Base-by-base conservation (phyloP, 2,797 vertebrate species). In the Sebastes trivittatus region DNA sequence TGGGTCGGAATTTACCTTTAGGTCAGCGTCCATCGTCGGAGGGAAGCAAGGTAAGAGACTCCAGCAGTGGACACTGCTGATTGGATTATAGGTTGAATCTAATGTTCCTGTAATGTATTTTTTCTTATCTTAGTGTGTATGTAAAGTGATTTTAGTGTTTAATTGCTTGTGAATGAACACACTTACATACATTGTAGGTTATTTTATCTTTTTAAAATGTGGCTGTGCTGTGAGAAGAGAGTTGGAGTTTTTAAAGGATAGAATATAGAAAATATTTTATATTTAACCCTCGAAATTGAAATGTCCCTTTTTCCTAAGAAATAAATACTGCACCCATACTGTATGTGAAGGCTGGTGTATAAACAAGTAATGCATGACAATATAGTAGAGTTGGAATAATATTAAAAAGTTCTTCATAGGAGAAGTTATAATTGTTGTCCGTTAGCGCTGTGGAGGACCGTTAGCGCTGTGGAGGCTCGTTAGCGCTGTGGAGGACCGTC, bases 31-130 rank as follows among this genome's bases (percentile, higher is more conserved):
- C 73, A 1, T 89, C 88, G 16, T 86, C 85, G 8, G 82, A 89
- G 67, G 88, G 81, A 76, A 83, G 62, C 70, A 86, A 93, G 94
- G 95, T 95, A 92, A 93, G 92, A 75, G 9, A 54, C n/a, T 4
- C 7, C 14, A 7, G 13, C 25, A 5, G 22, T 4, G 61, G 13
- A 70, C 3, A 2, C 7, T 18, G 27, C 23, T 56, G 49, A 77
- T 58, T 29, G 23, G 49, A 34, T 70, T 32, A 30, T 25, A 30
- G 11, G 38, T 5, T 20, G 4, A 22, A 36, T 54, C 1, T 38
- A 2, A 32, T n/a, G 22, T 46, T 27, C 7, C 25, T 63, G 10
- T 62, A 8, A 23, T 66, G n/a, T 72, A 2, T 63, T 55, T 16
- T 36, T 2, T 74, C 22, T 22, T 7, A 4, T 46, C 16, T 38